Evolutionary conservation across 2,888 invertebrate genomes (phyloP).

Genomic region (Ceratothoa steindachneri): DNA sequence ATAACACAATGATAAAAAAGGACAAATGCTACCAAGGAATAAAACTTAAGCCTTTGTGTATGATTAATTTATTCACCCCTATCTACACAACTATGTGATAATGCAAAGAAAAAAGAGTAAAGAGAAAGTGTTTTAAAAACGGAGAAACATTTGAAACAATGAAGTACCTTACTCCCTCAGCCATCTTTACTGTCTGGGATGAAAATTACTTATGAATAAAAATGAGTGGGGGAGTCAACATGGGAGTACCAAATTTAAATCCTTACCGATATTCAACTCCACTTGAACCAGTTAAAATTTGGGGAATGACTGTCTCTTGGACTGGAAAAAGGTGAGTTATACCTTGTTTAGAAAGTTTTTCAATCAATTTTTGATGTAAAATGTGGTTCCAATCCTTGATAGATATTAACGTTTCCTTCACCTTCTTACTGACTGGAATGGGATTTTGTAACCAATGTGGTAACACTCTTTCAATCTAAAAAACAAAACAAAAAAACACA

Average conservation of each 20-base stretch:
- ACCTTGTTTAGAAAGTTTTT: conserved; percentile 66
- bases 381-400: conserved; percentile 12
- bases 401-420: conserved; percentile 51
- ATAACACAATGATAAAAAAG: no score
- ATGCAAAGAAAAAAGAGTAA: background rate
- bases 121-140: background rate
- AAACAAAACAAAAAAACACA: no score
- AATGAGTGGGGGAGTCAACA: background rate
- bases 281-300: conserved; percentile 58
- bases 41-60: no score
- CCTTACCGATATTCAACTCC: background rate
- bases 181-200: no score
- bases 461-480: conserved; percentile 65
- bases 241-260: no score
- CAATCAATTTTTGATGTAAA: conserved; percentile 50
- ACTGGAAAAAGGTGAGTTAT: conserved; percentile 78
- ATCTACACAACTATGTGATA: no score
- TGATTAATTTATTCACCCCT: no score
- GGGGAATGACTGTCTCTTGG: conserved; percentile 72
- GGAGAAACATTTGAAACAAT: background rate
- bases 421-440: conserved; percentile 67
- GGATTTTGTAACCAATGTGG: conserved; percentile 85
- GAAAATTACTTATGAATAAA: background rate
- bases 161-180: no score
- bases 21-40: no score